Conservation (phyloP, 2,888 invertebrate genomes). For the Peribatodes rhomboidaria region DNA sequence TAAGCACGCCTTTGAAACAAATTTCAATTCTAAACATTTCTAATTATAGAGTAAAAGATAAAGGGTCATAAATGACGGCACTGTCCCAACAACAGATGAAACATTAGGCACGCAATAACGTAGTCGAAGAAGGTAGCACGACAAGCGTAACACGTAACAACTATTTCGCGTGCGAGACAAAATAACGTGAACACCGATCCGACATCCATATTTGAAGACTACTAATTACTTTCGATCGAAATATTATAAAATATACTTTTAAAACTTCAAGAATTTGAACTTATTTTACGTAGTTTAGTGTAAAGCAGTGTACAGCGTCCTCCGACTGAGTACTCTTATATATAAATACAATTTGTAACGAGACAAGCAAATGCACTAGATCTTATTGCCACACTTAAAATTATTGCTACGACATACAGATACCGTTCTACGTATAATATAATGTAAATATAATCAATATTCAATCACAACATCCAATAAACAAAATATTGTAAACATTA, state of each 20-base stretch:
- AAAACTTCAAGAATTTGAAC: conserved; percentile 81
- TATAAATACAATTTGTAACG: conserved; percentile 67
- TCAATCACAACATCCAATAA: conserved; percentile 83
- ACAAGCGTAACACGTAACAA: conserved; percentile 31
- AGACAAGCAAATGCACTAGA: conserved; percentile 81
- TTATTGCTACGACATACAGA: conserved; percentile 85
- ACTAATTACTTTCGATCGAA: conserved; percentile 70
- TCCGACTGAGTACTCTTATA: conserved; percentile 64
- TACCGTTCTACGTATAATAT: conserved; percentile 76
- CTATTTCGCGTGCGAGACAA: conserved; percentile 47
- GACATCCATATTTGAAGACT: conserved; percentile 70
- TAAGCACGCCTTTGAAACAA: not conserved
- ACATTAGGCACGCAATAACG: conserved; percentile 18
- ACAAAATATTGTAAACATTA: conserved; percentile 78
- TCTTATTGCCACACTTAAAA: conserved; percentile 83
- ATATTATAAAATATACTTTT: conserved; percentile 79
- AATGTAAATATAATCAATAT: conserved; percentile 72
- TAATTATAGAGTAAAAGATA: not conserved
- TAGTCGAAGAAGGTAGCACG: conserved; percentile 19
- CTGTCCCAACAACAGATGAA: conserved; percentile 7
- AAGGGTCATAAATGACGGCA: conserved; percentile 2
- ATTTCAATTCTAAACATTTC: not conserved
- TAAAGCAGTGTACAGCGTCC: conserved; percentile 82
- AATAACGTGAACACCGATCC: conserved; percentile 54
- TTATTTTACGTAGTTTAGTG: conserved; percentile 70